These are phyloP conservation scores for Pantherophis guttatus DNA, from an alignment of 2,113 vertebrate species.

Conservation along the genomic window DNA sequence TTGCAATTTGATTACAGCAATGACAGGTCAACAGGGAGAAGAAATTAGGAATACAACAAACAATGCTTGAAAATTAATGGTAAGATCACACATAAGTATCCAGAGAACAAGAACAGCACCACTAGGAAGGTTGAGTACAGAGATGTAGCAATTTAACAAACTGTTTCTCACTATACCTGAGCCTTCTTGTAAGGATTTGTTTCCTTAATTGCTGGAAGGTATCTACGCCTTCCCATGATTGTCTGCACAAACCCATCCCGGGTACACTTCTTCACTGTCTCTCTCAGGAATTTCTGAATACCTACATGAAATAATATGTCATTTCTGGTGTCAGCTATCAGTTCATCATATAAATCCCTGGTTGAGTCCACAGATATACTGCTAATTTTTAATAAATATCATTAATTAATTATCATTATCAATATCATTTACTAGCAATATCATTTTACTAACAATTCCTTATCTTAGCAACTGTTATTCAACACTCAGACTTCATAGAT, in stretches of 20 bases:
- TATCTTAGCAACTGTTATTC: background rate
- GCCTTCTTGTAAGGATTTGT: constrained; percentile 81
- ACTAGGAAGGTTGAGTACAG: background rate
- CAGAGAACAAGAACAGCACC: background rate
- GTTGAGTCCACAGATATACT: background rate
- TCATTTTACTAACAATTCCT: background rate
- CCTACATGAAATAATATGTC: constrained; percentile 71
- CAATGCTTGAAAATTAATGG: background rate
- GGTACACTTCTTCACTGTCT: constrained; percentile 86
- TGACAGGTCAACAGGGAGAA: background rate
- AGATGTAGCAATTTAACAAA: background rate
- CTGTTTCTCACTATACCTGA: constrained; percentile 76
- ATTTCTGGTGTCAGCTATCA: background rate
- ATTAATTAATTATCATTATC: background rate
- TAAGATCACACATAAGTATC: background rate
- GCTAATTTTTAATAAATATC: background rate
- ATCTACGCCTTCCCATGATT: constrained; percentile 87
- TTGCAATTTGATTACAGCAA: background rate
- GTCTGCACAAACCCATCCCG: constrained; percentile 90
- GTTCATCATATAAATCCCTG: background rate
- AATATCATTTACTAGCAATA: background rate
- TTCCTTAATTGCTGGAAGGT: constrained; percentile 88
- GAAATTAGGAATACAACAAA: background rate
- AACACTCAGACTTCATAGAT: background rate
- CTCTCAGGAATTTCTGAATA: constrained; percentile 83